Conservation (phyloP, 2,797 vertebrate genomes). For the Leptatherina wallacei region DNA sequence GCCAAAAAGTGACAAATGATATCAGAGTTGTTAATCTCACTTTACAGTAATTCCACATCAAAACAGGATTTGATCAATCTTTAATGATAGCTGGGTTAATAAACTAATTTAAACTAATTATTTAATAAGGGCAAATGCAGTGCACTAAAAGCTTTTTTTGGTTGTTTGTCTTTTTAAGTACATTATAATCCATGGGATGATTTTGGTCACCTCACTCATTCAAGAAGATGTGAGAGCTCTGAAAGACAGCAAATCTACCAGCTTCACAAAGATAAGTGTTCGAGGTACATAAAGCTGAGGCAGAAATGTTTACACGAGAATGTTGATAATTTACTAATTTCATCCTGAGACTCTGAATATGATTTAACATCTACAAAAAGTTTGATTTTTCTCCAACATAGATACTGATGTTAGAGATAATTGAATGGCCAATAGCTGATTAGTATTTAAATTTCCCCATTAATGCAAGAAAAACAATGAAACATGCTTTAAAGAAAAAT, state of each 20-base stretch:
- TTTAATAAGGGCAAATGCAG: neutral
- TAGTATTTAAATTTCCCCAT: no score
- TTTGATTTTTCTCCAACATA: no score
- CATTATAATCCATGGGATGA: neutral
- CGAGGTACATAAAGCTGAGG: neutral
- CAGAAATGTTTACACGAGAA: neutral
- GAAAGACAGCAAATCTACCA: neutral
- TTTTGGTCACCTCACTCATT: neutral
- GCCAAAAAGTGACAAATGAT: neutral
- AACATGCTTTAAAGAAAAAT: no score
- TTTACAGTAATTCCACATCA: neutral
- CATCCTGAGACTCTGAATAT: neutral
- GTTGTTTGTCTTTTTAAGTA: neutral
- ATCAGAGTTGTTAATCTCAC: neutral
- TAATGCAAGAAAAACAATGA: no score
- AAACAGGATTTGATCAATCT: neutral
- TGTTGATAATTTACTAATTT: neutral
- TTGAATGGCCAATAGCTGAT: no score
- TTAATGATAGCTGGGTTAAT: neutral
- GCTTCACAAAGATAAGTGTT: neutral
- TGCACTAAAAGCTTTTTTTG: neutral
- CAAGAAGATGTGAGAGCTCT: neutral
- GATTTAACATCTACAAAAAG: neutral
- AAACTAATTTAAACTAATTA: neutral
- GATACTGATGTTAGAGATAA: no score